Evolutionary conservation across 1,140 invertebrate genomes (phyloP).

Genomic region (Chrysomallon squamiferum): DNA sequence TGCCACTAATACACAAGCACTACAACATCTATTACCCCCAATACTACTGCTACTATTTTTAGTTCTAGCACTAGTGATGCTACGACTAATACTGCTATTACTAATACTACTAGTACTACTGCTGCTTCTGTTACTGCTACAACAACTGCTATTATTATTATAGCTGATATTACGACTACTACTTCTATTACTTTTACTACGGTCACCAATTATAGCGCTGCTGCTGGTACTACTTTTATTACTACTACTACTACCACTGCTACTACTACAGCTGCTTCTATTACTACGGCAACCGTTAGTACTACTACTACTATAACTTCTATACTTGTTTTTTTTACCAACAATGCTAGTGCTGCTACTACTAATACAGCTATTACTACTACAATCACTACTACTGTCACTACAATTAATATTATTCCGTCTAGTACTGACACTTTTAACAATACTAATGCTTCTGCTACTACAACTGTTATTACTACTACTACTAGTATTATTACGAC

Average conservation of each 20-base stretch:
- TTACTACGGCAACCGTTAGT: background rate
- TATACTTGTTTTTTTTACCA: background rate
- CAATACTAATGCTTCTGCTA: too few relatives aligned
- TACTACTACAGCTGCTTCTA: slow-evolving; percentile 5
- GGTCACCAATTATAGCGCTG: background rate
- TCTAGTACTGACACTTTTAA: background rate
- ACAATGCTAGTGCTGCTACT: slow-evolving; percentile 1
- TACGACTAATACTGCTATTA: too few relatives aligned
- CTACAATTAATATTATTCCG: background rate
- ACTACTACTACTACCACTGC: slow-evolving; percentile 7
- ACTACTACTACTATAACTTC: background rate
- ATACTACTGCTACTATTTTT: too few relatives aligned
- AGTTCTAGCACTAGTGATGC: too few relatives aligned
- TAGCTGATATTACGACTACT: background rate
- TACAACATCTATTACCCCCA: too few relatives aligned
- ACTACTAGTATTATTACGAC: too few relatives aligned
- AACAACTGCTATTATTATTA: background rate
- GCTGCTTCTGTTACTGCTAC: too few relatives aligned
- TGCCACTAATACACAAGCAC: too few relatives aligned
- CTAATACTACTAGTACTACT: too few relatives aligned
- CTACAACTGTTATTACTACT: background rate
- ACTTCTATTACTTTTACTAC: slow-evolving; percentile 3
- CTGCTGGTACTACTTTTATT: background rate
- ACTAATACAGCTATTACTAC: slow-evolving; percentile 4
- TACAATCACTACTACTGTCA: background rate